Conservation (phyloP, 2,113 vertebrate species). For the Hippocampus guttulatus region DNA sequence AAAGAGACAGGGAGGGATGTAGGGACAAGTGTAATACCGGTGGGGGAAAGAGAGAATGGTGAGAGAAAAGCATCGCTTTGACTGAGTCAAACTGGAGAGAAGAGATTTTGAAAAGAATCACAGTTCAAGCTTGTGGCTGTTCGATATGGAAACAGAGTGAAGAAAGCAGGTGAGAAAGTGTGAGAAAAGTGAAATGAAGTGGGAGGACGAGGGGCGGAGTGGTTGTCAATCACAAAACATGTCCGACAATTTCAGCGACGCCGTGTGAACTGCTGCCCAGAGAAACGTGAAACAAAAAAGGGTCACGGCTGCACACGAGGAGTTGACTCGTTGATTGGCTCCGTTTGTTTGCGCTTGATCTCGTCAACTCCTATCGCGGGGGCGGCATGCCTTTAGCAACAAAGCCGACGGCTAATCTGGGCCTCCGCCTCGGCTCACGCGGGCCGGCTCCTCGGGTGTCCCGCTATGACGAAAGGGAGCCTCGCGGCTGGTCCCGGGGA, state of each 20-base stretch:
- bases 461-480: slow-evolving; percentile 12
- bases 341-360: slow-evolving; percentile 47
- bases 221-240: slow-evolving; percentile 28
- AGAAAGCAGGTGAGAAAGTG: slow-evolving; percentile 35
- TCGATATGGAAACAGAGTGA: slow-evolving; percentile 39
- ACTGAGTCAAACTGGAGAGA: slow-evolving; percentile 39
- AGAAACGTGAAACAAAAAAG: slow-evolving; percentile 36
- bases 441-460: slow-evolving; percentile 37
- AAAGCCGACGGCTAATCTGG: slow-evolving; percentile 32
- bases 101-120: slow-evolving; percentile 45
- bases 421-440: slow-evolving; percentile 24
- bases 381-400: slow-evolving; percentile 38
- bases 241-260: slow-evolving; percentile 41
- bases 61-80: slow-evolving; percentile 41
- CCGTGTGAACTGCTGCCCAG: slow-evolving; percentile 22
- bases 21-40: slow-evolving; percentile 51
- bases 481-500: slow-evolving; percentile 33
- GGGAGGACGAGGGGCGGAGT: background rate
- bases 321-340: slow-evolving; percentile 23
- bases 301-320: slow-evolving; percentile 24
- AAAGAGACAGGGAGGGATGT: slow-evolving; percentile 57
- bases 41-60: slow-evolving; percentile 42
- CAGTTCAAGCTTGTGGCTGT: slow-evolving; percentile 41
- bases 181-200: slow-evolving; percentile 26
- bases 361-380: slow-evolving; percentile 21